Evolutionary conservation across 2,888 invertebrate genomes (phyloP), one percentile per base, ranked within the genome.

Genomic region (Cactoblastis cactorum): DNA sequence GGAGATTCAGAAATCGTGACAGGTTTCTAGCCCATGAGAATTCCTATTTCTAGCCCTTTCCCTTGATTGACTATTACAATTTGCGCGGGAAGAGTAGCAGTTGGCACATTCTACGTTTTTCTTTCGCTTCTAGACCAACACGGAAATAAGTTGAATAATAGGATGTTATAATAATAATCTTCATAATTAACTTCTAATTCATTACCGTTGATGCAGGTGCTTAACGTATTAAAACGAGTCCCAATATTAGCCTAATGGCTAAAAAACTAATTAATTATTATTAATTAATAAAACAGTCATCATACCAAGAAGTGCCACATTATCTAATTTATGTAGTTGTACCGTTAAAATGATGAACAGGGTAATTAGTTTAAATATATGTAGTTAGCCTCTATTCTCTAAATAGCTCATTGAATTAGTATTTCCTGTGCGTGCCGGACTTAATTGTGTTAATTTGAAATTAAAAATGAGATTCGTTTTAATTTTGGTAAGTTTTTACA

Each of bases 311-410:
- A 45, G 28, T 37, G 17, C 8, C 9, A 1, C 48, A 38, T 38
- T 48, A 28, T 43, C 43, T 43, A 32, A 43, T 43, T 28, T 17
- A 14, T 28, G 11, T 28, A 43, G 17, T 43, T 43, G 15, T 43
- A 28, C 43, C 28, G 28, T 43, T 43, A 43, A 22, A 5, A 5
- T 28, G 11, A 43, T 28, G 43, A 15, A 15, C 12, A 43, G 43
- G n/a, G 43, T 28, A 28, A 43, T 43, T 32, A 32, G 43, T 43
- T 43, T 43, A 43, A 43, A 43, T 43, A 43, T 43, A 43, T 43
- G 28, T 43, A 43, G 32, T 43, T 43, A 28, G 28, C 32, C 43
- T 43, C 28, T 43, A 43, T 43, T 17, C 28, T 11, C 12, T 41
- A 41, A 18, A 35, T n/a, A 32, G 39, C 12, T 49, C 49, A 49